Percentiles rank a stretch among this genome's conserved stretches.
Conservation (phyloP, 2,888 invertebrate genomes). For the Mesodorylaimus sp. region DNA sequence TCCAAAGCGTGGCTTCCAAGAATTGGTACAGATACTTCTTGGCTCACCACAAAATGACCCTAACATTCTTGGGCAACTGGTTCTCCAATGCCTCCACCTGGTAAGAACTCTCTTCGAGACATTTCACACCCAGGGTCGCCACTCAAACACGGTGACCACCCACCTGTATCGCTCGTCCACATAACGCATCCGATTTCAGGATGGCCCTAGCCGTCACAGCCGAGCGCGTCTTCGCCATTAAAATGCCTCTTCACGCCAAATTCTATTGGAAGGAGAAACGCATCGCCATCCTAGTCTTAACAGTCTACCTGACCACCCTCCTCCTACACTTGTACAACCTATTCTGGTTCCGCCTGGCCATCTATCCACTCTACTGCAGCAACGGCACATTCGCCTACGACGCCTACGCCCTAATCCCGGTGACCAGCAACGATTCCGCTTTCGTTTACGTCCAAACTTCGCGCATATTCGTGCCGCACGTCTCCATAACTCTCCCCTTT, state of each 20-base stretch:
- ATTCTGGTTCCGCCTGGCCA: neutral
- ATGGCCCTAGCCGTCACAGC: slow-evolving; percentile 19
- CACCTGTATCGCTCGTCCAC: neutral
- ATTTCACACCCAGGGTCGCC: too few species aligned
- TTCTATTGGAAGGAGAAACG: neutral
- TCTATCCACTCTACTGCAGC: neutral
- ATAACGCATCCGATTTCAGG: too few species aligned
- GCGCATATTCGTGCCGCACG: neutral
- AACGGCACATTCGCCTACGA: too few species aligned
- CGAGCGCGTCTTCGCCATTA: slow-evolving; percentile 19
- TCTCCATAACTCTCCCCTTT: neutral
- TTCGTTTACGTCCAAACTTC: neutral
- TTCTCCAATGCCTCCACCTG: slow-evolving; percentile 18
- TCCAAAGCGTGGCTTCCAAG: neutral
- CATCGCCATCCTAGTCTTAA: neutral
- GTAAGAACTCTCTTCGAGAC: slow-evolving; percentile 9
- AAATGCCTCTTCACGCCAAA: slow-evolving; percentile 16
- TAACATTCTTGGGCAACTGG: slow-evolving; percentile 18
- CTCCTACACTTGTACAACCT: neutral
- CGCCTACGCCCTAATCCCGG: too few species aligned
- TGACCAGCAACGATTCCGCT: neutral
- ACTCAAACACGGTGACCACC: too few species aligned
- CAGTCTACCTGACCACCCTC: neutral
- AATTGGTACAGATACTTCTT: neutral
- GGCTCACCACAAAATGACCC: slow-evolving; percentile 11